Evolutionary conservation across 2,113 vertebrate genomes (phyloP), one percentile per base, ranked within the genome.

Genomic region (Ceyx cyanopectus): DNA sequence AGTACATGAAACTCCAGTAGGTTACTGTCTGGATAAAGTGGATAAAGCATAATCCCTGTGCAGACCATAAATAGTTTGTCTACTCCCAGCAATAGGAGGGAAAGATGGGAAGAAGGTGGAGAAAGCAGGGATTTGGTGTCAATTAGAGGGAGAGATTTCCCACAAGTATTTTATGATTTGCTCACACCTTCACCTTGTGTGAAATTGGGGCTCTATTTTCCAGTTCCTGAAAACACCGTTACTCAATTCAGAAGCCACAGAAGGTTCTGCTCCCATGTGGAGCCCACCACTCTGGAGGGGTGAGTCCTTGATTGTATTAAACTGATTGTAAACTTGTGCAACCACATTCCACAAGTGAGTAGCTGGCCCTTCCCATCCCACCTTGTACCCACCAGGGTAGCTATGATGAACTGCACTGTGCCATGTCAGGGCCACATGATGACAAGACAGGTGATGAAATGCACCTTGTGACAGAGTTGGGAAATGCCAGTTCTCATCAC

Each of bases 251-350:
- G 65, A 77, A 57, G 27, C 26, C 0, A 0, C 26, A 27, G 22
- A 1, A 7, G 24, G 17, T 67, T 85, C 41, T 83, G 27, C 21
- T 92, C n/a, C 21, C 0, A 0, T 1, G 1, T 15, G 29, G 60
- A 87, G 26, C 29, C 40, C 3, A 3, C 53, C 0, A 0, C 57
- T 26, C 12, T 58, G 0, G 0, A 0, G 0, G 29, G 9, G 8
- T 1, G 1, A 63, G 45, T 41, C 67, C 27, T 76, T 6, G 3
- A 10, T 69, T 80, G 51, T 60, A 43, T 43, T 34, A 58, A 87
- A 51, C 15, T 2, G 10, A 21, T 11, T 5, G 5, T 19, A 81
- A 51, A 61, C 29, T 75, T 0, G 0, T 58, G 27, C 13, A 58
- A 40, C 21, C 1, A 1, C 45, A 53, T 41, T 53, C 10, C 13